Evolutionary conservation across 2,888 invertebrate species (phyloP).

Genomic region (Perdita meconis): DNA sequence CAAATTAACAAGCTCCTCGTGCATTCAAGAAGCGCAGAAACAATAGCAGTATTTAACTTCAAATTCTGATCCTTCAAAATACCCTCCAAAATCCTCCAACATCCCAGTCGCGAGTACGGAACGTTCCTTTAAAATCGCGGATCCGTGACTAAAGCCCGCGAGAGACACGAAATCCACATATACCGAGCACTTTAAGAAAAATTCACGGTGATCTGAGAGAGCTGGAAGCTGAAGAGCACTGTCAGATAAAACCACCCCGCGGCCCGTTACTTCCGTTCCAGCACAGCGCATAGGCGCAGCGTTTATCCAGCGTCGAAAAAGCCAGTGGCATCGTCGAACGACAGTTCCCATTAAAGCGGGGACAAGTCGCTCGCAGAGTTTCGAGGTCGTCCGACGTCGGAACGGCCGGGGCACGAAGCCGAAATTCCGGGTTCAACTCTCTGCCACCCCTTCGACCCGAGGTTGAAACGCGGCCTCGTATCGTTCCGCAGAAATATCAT

Average conservation of each 20-base stretch:
- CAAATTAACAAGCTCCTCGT: too few species aligned
- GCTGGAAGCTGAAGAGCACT: too few species aligned
- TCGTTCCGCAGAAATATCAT: conserved; percentile 53
- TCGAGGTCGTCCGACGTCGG: neutral
- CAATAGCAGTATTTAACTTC: too few species aligned
- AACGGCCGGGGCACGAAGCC: neutral
- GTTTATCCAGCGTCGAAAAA: neutral
- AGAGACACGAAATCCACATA: too few species aligned
- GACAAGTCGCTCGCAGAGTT: conserved; percentile 4
- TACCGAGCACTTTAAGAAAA: too few species aligned
- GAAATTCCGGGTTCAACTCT: conserved; percentile 18
- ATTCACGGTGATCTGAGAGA: too few species aligned
- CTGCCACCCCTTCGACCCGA: neutral
- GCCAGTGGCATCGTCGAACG: conserved; percentile 14
- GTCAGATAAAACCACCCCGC: neutral
- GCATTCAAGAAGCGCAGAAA: too few species aligned
- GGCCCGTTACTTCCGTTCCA: neutral
- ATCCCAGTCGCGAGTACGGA: too few species aligned
- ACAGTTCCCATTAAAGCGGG: conserved; percentile 20
- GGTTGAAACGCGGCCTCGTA: conserved; percentile 1
- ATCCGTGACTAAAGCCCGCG: too few species aligned
- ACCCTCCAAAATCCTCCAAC: too few species aligned
- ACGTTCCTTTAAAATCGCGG: too few species aligned
- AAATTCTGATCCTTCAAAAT: too few species aligned
- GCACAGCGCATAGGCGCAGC: neutral